These are phyloP conservation scores for fruit fly (Drosophila melanogaster) DNA, from an alignment of 1,140 invertebrate genomes.

Conservation along the genomic window DNA sequence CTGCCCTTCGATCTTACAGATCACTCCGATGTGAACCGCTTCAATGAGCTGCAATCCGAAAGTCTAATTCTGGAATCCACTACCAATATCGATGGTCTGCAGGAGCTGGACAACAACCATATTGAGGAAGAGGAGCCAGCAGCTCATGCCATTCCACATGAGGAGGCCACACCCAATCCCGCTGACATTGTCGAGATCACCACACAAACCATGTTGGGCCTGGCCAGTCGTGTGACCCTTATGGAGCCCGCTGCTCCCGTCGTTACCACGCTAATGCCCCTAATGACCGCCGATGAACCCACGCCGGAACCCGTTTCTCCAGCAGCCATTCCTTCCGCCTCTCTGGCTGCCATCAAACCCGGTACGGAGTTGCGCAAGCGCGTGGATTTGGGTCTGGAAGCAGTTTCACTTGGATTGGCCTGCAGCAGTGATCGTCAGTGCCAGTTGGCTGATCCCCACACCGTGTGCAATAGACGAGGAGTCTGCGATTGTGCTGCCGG, in stretches of 20 bases:
- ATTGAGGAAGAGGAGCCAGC: constrained; percentile 49
- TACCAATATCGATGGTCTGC: constrained; percentile 54
- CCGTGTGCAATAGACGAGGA: constrained; percentile 90
- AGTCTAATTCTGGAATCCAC: constrained; percentile 73
- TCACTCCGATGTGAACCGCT: constrained; percentile 29
- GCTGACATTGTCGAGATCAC: constrained; percentile 81
- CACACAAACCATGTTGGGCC: constrained; percentile 79
- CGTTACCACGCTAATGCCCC: constrained; percentile 71
- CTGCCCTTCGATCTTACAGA: constrained; percentile 71
- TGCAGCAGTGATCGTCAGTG: constrained; percentile 92
- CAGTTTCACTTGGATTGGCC: constrained; percentile 90
- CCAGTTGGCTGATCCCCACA: constrained; percentile 90
- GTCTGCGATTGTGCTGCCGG: constrained; percentile 90
- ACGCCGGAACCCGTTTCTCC: constrained; percentile 53
- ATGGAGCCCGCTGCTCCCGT: constrained; percentile 85
- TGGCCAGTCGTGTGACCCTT: constrained; percentile 84
- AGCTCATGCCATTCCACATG: constrained; percentile 14
- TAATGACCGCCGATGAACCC: constrained; percentile 67
- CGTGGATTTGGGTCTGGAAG: constrained; percentile 85
- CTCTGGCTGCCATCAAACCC: constrained; percentile 31
- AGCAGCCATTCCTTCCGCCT: constrained; percentile 2
- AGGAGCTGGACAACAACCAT: constrained; percentile 60
- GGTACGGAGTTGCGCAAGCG: constrained; percentile 82
- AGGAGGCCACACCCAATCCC: constrained; percentile 75
- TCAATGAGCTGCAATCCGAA: constrained; percentile 71